Evolutionary conservation across 2,113 vertebrate genomes (phyloP).

Genomic region (Rhea pennata): DNA sequence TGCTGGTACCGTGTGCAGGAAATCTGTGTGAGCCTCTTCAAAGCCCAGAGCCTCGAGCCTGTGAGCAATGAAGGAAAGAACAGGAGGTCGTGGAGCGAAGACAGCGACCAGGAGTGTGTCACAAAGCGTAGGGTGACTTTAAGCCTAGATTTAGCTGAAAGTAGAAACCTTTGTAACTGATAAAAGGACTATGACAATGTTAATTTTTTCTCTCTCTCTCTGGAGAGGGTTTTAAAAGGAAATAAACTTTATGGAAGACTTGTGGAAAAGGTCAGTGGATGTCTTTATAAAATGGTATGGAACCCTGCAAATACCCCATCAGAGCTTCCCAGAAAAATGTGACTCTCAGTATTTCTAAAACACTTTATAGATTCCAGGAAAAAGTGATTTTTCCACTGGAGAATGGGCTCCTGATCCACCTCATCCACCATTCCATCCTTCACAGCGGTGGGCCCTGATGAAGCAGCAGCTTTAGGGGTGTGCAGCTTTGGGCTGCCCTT

Average conservation of each 20-base stretch:
- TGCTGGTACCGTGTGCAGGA: not conserved
- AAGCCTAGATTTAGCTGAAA: not conserved
- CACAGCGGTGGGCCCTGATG: not conserved
- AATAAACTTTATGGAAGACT: not conserved
- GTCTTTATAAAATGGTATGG: not conserved
- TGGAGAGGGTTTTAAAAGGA: not conserved
- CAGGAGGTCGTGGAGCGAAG: not conserved
- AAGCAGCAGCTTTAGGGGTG: accelerated
- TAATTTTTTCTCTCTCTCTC: not conserved
- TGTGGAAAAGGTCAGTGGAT: not conserved
- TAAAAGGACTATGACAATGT: not conserved
- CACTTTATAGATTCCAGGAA: not conserved
- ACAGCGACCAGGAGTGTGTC: accelerated
- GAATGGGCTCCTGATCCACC: not conserved
- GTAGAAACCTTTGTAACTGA: not conserved
- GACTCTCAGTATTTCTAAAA: not conserved
- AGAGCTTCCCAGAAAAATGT: not conserved
- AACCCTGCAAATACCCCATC: not conserved
- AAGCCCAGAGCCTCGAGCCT: not conserved
- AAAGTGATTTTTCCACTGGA: not conserved
- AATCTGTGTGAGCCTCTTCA: not conserved
- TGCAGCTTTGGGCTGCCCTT: accelerated
- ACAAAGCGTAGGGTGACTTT: not conserved
- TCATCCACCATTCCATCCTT: not conserved
- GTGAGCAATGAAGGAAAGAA: accelerated